Conservation (phyloP, 2,888 invertebrate species). For the Nomada flava region DNA sequence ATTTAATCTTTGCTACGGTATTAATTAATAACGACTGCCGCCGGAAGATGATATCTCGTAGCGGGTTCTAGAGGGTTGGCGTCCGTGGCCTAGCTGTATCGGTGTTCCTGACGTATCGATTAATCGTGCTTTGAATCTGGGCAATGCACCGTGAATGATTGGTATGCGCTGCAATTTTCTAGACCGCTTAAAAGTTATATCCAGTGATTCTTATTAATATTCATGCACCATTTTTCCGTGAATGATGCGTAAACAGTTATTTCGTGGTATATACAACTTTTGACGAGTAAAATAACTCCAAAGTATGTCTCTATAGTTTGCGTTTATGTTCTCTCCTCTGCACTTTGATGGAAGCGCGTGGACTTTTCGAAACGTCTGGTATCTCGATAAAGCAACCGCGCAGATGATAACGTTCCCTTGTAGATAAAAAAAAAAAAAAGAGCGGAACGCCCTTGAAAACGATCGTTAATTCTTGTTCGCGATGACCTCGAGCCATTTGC, state of each 20-base stretch:
- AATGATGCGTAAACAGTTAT: background rate
- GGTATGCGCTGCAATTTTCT: slow-evolving; percentile 28
- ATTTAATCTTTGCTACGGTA: slow-evolving; percentile 75
- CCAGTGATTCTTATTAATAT: background rate
- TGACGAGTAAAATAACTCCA: too few relatives aligned
- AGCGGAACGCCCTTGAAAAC: slow-evolving; percentile 65
- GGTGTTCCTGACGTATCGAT: slow-evolving; percentile 55
- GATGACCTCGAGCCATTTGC: slow-evolving; percentile 81
- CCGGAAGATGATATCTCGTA: slow-evolving; percentile 60
- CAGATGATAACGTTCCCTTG: slow-evolving; percentile 20
- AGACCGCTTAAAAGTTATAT: background rate
- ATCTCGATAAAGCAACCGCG: background rate
- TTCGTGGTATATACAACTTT: background rate
- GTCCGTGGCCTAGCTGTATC: slow-evolving; percentile 10
- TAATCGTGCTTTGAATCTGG: slow-evolving; percentile 47
- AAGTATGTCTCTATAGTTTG: too few relatives aligned
- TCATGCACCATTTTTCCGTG: background rate
- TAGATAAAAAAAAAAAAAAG: slow-evolving; percentile 21
- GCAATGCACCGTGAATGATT: slow-evolving; percentile 34
- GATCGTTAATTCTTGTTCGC: slow-evolving; percentile 79
- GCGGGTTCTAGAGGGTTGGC: slow-evolving; percentile 42
- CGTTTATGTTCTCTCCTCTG: too few relatives aligned
- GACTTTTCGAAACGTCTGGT: background rate
- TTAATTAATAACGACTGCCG: slow-evolving; percentile 72
- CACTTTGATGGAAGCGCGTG: too few relatives aligned